phyloP scores from a whole-genome alignment of 2,113 vertebrate genomes.

The Aleadryas rufinucha region DNA sequence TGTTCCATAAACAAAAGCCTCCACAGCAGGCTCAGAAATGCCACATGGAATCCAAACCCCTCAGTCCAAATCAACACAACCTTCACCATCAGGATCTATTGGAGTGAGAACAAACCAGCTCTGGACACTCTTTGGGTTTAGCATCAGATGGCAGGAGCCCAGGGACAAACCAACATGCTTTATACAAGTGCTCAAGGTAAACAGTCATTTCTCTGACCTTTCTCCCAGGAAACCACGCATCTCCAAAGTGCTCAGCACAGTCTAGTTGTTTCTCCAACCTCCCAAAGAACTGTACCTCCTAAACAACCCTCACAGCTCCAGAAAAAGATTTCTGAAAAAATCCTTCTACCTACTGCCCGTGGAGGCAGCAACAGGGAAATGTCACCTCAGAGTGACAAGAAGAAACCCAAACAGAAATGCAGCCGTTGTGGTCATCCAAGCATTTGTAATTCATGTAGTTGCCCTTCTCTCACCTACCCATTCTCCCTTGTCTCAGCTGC shows the following conservation, averaged over 20 bases:
- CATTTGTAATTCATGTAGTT: fast-evolving
- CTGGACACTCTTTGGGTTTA: not conserved
- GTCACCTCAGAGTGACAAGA: not conserved
- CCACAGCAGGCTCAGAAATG: not conserved
- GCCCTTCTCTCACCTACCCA: not conserved
- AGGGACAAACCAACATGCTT: not conserved
- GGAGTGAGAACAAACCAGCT: not conserved
- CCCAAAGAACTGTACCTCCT: not conserved
- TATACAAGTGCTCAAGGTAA: not conserved
- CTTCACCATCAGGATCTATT: not conserved
- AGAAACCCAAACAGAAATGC: not conserved
- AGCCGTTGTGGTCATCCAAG: not conserved
- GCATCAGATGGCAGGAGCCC: not conserved
- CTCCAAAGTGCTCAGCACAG: not conserved
- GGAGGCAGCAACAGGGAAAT: not conserved
- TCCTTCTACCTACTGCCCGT: not conserved
- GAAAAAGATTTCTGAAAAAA: not conserved
- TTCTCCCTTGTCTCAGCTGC: not conserved
- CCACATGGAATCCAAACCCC: not conserved
- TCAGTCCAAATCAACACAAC: not conserved
- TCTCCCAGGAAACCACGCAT: not conserved
- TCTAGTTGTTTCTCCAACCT: not conserved
- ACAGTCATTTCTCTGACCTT: not conserved
- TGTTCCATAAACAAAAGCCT: not conserved
- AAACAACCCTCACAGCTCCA: not conserved